Percentiles rank a stretch among this genome's conserved stretches.
phyloP scores from a whole-genome alignment of 2,888 invertebrate species.

The Ariolimax columbianus region DNA sequence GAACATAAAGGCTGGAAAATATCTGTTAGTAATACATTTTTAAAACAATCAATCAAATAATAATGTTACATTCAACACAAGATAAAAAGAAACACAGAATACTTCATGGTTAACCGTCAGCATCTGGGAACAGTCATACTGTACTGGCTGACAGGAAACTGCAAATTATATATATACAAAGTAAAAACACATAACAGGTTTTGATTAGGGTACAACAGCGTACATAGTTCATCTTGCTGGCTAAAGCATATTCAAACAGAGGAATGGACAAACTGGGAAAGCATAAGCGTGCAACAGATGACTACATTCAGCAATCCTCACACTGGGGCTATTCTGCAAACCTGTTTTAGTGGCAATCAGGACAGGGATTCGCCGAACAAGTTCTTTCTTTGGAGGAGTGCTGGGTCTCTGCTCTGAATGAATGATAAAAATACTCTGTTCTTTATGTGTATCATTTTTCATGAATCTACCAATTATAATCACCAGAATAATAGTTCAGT shows the following conservation, averaged over 20 bases:
- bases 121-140: neutral
- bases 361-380: conserved; percentile 52
- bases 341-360: conserved; percentile 51
- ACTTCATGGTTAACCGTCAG: neutral
- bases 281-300: neutral
- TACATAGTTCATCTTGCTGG: neutral
- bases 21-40: neutral
- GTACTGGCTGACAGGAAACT: neutral
- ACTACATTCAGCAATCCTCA: conserved; percentile 25
- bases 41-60: neutral
- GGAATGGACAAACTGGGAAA: neutral
- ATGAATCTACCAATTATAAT: neutral
- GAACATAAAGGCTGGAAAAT: neutral
- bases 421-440: neutral
- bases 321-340: conserved; percentile 19
- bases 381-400: conserved; percentile 53
- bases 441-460: neutral
- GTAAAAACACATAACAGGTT: neutral
- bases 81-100: neutral
- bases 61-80: neutral
- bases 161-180: neutral
- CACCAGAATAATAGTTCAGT: neutral
- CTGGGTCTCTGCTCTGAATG: conserved; percentile 53
- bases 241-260: neutral
- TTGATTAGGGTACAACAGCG: neutral